Percentiles rank a stretch among this genome's conserved stretches.
phyloP scores from a whole-genome alignment of 2,797 vertebrate genomes.

The Orientallactaga sibirica region DNA sequence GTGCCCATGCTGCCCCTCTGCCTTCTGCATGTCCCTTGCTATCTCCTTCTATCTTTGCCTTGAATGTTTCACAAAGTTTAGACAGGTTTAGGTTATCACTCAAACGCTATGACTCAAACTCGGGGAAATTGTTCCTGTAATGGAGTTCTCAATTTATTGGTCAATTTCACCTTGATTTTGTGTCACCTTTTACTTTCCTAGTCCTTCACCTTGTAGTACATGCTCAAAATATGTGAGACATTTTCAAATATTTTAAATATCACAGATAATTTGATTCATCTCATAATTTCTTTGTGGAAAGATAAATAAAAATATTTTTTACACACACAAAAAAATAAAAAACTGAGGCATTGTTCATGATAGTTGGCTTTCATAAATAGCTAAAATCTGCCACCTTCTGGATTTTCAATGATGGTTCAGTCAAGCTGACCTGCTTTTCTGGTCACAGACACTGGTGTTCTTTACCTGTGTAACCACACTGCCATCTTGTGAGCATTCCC shows the following conservation, averaged over 20 bases:
- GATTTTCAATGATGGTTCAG: background rate
- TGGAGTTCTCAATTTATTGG: conserved; percentile 85
- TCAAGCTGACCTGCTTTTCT: background rate
- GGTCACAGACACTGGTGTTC: rapidly evolving
- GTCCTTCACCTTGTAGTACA: conserved; percentile 79
- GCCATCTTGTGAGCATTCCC: conserved; percentile 86
- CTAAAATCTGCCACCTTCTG: conserved; percentile 89
- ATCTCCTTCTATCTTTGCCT: conserved; percentile 68
- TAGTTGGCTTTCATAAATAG: conserved; percentile 79
- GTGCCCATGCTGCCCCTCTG: background rate
- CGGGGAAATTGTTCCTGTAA: conserved; percentile 84
- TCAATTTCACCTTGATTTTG: conserved; percentile 85
- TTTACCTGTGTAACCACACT: conserved; percentile 82
- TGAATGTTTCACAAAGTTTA: conserved; percentile 78
- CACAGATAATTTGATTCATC: conserved; percentile 78
- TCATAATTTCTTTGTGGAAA: conserved; percentile 81
- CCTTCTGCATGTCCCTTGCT: background rate
- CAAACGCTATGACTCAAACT: conserved; percentile 72
- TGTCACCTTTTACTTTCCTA: conserved; percentile 84
- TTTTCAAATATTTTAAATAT: conserved; percentile 85
- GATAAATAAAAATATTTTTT: conserved; percentile 86
- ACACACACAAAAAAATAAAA: background rate
- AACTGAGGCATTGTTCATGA: conserved; percentile 6
- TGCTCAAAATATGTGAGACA: conserved; percentile 83
- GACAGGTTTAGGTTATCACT: conserved; percentile 79